phyloP scores from a whole-genome alignment of 2,797 vertebrate species.

The Eidolon dupreanum region DNA sequence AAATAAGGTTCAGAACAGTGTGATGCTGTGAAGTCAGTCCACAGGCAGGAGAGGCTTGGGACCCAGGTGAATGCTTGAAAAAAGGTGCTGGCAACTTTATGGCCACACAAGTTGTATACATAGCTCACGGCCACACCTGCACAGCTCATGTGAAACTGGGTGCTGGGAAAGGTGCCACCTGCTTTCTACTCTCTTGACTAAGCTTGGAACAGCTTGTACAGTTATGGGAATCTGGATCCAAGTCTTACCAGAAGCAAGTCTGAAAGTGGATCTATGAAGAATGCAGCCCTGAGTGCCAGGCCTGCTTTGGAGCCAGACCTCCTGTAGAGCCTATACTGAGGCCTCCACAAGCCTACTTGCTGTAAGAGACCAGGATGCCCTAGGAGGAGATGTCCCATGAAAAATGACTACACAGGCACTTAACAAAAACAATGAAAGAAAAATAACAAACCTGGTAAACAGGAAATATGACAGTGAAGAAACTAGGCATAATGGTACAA shows the following conservation, averaged over 20 bases:
- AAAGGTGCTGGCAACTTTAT: not conserved
- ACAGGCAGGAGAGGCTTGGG: not conserved
- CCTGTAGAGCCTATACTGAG: not conserved
- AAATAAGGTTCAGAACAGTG: not conserved
- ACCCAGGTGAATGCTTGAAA: not conserved
- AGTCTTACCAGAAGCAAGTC: not conserved
- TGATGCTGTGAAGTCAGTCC: not conserved
- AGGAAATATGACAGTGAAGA: not conserved
- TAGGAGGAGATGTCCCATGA: not conserved
- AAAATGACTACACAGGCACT: not conserved
- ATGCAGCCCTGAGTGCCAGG: not conserved
- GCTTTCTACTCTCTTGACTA: not conserved
- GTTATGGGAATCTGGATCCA: not conserved
- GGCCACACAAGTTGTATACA: not conserved
- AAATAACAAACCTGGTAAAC: not conserved
- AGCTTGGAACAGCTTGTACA: not conserved
- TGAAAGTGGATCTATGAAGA: not conserved
- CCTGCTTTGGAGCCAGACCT: not conserved
- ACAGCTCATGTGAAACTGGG: not conserved
- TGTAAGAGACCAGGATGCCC: not conserved
- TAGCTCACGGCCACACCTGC: not conserved
- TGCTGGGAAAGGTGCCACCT: not conserved
- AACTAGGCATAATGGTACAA: not conserved
- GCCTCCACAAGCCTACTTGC: not conserved
- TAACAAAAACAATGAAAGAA: not conserved